A percentile compares a stretch with the other conserved stretches of the same genome.
phyloP scores from a whole-genome alignment of 2,797 vertebrate species.

The Orientallactaga sibirica region DNA sequence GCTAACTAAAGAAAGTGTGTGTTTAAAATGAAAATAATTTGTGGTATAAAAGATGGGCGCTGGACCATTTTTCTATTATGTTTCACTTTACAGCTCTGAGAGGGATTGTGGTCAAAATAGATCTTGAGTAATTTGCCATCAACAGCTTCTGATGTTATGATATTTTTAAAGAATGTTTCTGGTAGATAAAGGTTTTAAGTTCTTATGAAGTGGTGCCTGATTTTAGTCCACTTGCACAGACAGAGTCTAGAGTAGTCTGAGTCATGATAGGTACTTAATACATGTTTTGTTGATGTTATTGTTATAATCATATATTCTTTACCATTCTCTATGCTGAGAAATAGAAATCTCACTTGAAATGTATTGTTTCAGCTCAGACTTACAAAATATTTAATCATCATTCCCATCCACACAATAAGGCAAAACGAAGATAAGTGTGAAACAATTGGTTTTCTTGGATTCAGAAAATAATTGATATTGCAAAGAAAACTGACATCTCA shows the following conservation, averaged over 20 bases:
- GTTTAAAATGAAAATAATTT: neutral
- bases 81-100: neutral
- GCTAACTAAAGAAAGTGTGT: slow-evolving; percentile 5
- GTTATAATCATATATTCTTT: neutral
- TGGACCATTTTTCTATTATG: neutral
- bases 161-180: neutral
- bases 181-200: neutral
- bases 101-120: neutral
- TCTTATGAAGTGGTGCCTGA: neutral
- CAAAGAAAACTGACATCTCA: neutral
- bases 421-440: slow-evolving; percentile 2
- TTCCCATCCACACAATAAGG: neutral
- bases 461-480: neutral
- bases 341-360: neutral
- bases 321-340: neutral
- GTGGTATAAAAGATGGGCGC: neutral
- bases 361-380: neutral
- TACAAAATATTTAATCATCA: neutral
- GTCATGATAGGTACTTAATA: neutral
- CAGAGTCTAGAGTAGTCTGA: neutral
- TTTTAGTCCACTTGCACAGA: neutral
- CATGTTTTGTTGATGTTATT: no score
- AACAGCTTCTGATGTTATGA: neutral
- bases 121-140: neutral
- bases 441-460: neutral